A percentile compares a stretch with the other conserved stretches of the same genome.
phyloP scores from a whole-genome alignment of 2,113 vertebrate species.

The Epinephelus lanceolatus region DNA sequence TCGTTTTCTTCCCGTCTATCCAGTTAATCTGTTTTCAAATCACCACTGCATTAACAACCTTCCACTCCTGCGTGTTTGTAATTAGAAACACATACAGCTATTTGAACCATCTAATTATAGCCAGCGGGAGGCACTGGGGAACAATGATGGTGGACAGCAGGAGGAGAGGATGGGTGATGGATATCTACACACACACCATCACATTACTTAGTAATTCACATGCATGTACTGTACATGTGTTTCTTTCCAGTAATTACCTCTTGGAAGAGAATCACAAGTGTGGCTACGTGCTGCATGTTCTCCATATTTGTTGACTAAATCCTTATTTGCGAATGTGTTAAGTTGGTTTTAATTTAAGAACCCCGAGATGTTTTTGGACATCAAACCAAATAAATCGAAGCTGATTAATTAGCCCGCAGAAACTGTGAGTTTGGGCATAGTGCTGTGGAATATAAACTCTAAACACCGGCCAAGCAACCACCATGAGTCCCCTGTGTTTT shows the following conservation, averaged over 20 bases:
- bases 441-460: constrained; percentile 25
- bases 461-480: constrained; percentile 48
- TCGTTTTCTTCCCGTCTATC: background rate
- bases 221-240: background rate
- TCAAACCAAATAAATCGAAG: constrained; percentile 45
- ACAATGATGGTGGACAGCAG: constrained; percentile 24
- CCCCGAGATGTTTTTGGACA: constrained; percentile 21
- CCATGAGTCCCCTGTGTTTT: constrained; percentile 29
- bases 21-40: constrained; percentile 40
- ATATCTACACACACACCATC: background rate
- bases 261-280: background rate
- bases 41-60: constrained; percentile 11
- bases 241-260: constrained; percentile 11
- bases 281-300: background rate
- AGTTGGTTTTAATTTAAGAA: constrained; percentile 22
- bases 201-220: constrained; percentile 23
- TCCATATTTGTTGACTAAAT: constrained; percentile 12
- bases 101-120: constrained; percentile 62
- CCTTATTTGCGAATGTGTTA: constrained; percentile 15
- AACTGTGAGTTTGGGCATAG: constrained; percentile 33
- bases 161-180: constrained; percentile 34
- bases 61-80: constrained; percentile 22
- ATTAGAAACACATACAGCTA: constrained; percentile 39
- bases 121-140: constrained; percentile 27
- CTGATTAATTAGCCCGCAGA: constrained; percentile 43